Base-by-base conservation (phyloP, 2,888 invertebrate species). In the Tolmerus cingulatus region DNA sequence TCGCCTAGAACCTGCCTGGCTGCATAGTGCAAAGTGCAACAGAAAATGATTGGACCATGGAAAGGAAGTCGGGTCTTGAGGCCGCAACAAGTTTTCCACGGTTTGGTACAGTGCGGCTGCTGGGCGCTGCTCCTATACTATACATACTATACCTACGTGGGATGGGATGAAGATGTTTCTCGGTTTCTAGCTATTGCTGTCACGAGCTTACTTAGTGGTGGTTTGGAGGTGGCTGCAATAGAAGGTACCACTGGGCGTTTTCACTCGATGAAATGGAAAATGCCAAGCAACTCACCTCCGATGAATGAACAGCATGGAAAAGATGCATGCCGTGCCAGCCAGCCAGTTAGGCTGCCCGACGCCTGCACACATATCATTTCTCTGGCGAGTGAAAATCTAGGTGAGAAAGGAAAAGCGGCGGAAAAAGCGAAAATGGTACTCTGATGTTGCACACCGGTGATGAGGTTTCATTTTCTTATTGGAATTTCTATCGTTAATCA, bases 261-360 rank as follows among this genome's bases (percentile, higher is more conserved):
- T 86, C 86, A 86, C 86, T 86, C 23, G 78, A 66, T 40, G 78
- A 57, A 79, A 86, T 77, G 55, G 86, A 86, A 66, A 79, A 86
- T 66, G 40, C n/a, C n/a, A 86, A n/a, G 34, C 57, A 51, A 86
- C 16, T 46, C 16, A 27, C 66, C 66, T 66, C 66, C 66, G 66
- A 19, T 66, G 57, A 78, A 46, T 51, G 57, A 57, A 51, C 23
- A 27, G 43, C 51, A 37, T 66, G 37, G 23, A 55, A 86, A 86
- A 76, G 76, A 76, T 46, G 78, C 57, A 40, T 57, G 57, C 57
- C 37, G 37, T n/a, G 23, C 51, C 76, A 34, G 30, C 34, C 8
- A 76, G 66, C 7, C 19, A 55, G 55, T 19, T 19, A 8, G 55
- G 12, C 23, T 66, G 19, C 7, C 19, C 27, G 23, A 8, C 27